These are phyloP conservation scores for Trypoxylon attenuatum DNA, from an alignment of 2,888 invertebrate genomes.

Conservation along the genomic window DNA sequence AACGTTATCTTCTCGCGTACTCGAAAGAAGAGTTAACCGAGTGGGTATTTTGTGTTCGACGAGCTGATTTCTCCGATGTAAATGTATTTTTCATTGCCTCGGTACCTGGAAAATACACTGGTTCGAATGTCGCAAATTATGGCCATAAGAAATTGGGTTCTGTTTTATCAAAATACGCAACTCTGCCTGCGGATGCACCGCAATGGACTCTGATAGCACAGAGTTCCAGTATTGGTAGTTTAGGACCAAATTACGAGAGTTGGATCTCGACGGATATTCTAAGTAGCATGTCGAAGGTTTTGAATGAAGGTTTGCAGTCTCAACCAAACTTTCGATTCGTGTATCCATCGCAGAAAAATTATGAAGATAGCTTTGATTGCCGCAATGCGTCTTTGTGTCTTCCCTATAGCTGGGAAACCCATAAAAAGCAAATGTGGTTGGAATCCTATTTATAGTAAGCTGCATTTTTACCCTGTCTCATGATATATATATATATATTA, in stretches of 20 bases:
- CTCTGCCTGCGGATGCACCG: constrained; percentile 74
- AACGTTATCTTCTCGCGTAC: constrained; percentile 87
- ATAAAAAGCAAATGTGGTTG: constrained; percentile 91
- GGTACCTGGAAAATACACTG: constrained; percentile 86
- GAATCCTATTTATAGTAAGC: constrained; percentile 84
- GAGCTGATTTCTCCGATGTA: constrained; percentile 87
- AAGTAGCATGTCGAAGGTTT: constrained; percentile 78
- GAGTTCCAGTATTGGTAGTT: constrained; percentile 92
- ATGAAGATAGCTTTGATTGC: constrained; percentile 88
- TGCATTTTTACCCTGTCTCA: background rate
- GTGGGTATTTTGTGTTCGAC: constrained; percentile 85
- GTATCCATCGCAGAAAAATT: constrained; percentile 90
- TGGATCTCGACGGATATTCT: constrained; percentile 89
- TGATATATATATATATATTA: background rate
- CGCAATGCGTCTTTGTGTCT: constrained; percentile 90
- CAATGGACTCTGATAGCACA: constrained; percentile 87
- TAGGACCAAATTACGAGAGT: constrained; percentile 80
- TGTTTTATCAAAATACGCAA: constrained; percentile 80
- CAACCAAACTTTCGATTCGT: constrained; percentile 80
- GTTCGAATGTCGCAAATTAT: constrained; percentile 78
- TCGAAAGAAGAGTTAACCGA: constrained; percentile 80
- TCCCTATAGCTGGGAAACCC: constrained; percentile 86
- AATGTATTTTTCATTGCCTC: constrained; percentile 92
- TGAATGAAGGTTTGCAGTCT: constrained; percentile 76
- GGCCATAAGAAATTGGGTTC: constrained; percentile 76